Percentiles rank a stretch among this genome's conserved stretches.
phyloP scores from a whole-genome alignment of 1,140 invertebrate genomes.

The Colletes gigas region DNA sequence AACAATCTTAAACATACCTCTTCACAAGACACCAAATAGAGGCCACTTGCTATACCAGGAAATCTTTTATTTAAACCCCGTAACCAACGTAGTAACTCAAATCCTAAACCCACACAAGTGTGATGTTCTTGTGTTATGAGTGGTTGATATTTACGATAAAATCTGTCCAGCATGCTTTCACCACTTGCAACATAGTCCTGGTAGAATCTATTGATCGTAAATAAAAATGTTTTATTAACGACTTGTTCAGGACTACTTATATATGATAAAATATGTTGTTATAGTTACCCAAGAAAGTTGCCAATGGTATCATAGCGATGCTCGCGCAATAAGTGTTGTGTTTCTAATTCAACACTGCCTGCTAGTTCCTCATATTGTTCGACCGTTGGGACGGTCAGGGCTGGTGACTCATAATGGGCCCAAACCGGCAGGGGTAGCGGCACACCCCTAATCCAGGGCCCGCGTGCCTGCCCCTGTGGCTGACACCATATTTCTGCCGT shows the following conservation, averaged over 20 bases:
- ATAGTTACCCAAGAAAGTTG: slow-evolving; percentile 86
- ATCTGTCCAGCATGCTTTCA: slow-evolving; percentile 84
- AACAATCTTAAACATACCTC: slow-evolving; percentile 82
- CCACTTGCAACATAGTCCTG: slow-evolving; percentile 85
- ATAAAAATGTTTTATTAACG: not conserved
- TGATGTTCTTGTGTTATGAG: slow-evolving; percentile 89
- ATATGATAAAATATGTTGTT: not conserved
- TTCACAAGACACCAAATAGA: slow-evolving; percentile 92
- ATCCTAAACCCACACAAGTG: slow-evolving; percentile 93
- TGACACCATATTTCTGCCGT: slow-evolving; percentile 82
- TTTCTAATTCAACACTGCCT: slow-evolving; percentile 87
- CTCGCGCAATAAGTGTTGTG: slow-evolving; percentile 88
- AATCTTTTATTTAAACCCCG: slow-evolving; percentile 82
- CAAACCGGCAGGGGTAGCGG: slow-evolving; percentile 80
- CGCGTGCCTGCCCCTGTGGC: slow-evolving; percentile 81
- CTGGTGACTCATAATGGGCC: slow-evolving; percentile 79
- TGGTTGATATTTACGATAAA: slow-evolving; percentile 88
- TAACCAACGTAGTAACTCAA: slow-evolving; percentile 87
- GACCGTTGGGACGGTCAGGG: slow-evolving; percentile 82
- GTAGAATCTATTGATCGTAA: slow-evolving; percentile 83
- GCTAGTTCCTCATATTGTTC: slow-evolving; percentile 91
- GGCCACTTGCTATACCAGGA: slow-evolving; percentile 84
- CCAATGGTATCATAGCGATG: slow-evolving; percentile 93
- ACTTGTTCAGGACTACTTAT: not conserved
- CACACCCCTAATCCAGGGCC: slow-evolving; percentile 80